These are phyloP conservation scores for Pogonognathellus flavescens DNA, from an alignment of 1,140 invertebrate species.

Conservation along the genomic window DNA sequence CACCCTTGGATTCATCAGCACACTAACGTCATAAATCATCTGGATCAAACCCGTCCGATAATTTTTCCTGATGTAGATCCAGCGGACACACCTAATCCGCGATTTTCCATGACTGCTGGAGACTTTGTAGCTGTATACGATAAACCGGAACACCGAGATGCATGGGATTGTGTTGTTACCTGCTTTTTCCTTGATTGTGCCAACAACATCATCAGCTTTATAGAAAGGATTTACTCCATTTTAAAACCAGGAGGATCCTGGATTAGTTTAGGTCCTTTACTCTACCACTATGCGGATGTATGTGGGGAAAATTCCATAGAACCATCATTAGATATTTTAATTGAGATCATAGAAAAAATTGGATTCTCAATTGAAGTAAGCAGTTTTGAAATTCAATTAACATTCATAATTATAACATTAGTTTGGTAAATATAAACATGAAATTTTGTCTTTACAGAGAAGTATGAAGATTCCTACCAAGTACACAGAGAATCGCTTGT, in stretches of 20 bases:
- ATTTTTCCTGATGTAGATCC: slow-evolving; percentile 94
- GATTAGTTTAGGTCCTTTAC: slow-evolving; percentile 92
- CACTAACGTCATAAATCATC: slow-evolving; percentile 86
- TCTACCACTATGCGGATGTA: slow-evolving; percentile 91
- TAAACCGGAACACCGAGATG: slow-evolving; percentile 73
- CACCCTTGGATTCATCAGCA: slow-evolving; percentile 96
- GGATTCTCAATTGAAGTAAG: slow-evolving; percentile 89
- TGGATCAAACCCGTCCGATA: slow-evolving; percentile 84
- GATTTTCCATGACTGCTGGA: slow-evolving; percentile 97
- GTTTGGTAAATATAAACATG: no score
- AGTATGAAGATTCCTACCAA: slow-evolving; percentile 84
- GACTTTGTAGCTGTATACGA: slow-evolving; percentile 78
- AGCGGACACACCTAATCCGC: slow-evolving; percentile 74
- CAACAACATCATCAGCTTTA: slow-evolving; percentile 93
- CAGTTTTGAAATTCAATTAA: neutral
- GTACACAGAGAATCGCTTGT: slow-evolving; percentile 91
- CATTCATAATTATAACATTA: no score
- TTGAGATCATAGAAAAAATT: slow-evolving; percentile 84
- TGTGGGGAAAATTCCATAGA: slow-evolving; percentile 92
- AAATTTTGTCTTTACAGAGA: slow-evolving; percentile 75
- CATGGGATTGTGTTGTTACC: slow-evolving; percentile 93
- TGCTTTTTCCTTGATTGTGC: slow-evolving; percentile 99
- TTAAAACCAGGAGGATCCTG: slow-evolving; percentile 88
- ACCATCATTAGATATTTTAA: slow-evolving; percentile 88
- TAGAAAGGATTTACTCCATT: slow-evolving; percentile 94